A percentile compares a stretch with the other conserved stretches of the same genome.
Conservation (phyloP, 2,113 vertebrate genomes). For the Irena cyanogastra region DNA sequence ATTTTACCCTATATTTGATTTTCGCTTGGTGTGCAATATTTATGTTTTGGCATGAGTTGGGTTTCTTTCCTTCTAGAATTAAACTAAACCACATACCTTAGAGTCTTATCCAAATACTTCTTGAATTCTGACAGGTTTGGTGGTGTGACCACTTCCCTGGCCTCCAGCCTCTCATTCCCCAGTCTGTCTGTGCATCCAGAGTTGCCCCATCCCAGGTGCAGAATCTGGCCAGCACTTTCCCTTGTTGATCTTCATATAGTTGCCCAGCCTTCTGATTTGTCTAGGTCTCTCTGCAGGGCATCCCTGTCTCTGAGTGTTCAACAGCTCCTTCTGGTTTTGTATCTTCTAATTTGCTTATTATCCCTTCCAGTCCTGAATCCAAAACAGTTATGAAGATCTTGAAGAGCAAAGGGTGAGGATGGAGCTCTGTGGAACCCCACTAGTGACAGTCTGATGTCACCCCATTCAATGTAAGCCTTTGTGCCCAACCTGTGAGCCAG, state of each 20-base stretch:
- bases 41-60: fast-evolving
- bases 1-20: not conserved
- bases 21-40: not conserved
- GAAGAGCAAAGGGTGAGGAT: not conserved
- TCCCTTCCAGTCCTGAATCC: not conserved
- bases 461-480: not conserved
- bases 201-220: not conserved
- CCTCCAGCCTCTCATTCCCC: not conserved
- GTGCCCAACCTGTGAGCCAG: no score
- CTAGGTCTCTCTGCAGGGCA: not conserved
- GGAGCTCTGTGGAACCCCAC: not conserved
- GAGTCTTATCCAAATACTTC: not conserved
- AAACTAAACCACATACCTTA: not conserved
- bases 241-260: not conserved
- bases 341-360: not conserved
- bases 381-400: not conserved
- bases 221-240: no score
- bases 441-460: not conserved
- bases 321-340: not conserved
- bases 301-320: not conserved
- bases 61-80: not conserved
- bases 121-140: not conserved
- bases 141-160: not conserved
- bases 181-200: not conserved
- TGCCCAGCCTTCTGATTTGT: no score